Evolutionary conservation across 2,888 invertebrate genomes (phyloP), one percentile per base, ranked within the genome.

Genomic region (Machimus atricapillus): DNA sequence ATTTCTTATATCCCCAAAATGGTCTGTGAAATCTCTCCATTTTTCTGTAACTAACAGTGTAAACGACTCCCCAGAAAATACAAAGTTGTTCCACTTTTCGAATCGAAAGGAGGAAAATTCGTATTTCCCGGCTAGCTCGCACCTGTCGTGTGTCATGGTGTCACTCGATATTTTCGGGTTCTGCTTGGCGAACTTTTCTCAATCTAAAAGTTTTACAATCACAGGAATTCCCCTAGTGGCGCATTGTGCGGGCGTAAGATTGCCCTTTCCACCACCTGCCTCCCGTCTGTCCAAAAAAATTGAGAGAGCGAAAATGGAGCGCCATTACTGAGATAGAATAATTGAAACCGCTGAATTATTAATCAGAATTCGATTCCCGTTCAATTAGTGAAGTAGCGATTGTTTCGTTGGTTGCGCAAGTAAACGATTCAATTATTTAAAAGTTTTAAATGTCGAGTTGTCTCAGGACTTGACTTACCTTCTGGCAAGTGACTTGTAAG

Each of bases 151-250:
- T 31, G 81, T 81, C 56, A 56, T 1, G 56, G 81, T 52, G 23
- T 52, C 27, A 81, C 52, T 81, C 81, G 81, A 81, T 81, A 81
- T 31, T 81, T 81, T 46, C 16, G 66, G 52, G 34, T 81, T 52
- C 56, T 31, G 16, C 12, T 27, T 81, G 46, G 81, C 56, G 31
- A 81, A 81, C 81, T 81, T 81, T 81, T 81, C 81, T 81, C 81
- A 52, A 81, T 81, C 56, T 81, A 81, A 81, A 81, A 81, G 52
- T 81, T 81, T 81, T 81, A 81, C 81, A 81, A 81, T 81, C 56
- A 81, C 23, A 34, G 14, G 81, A n/a, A 56, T 56, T 81, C 34
- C 81, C 81, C n/a, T 27, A 8, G 27, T 52, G 27, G 27, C 23
- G 31, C 56, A 31, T 56, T n/a, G 14, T n/a, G 27, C 81, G 27